These are phyloP conservation scores for Rhinichthys klamathensis DNA, from an alignment of 2,113 vertebrate species.

Conservation along the genomic window DNA sequence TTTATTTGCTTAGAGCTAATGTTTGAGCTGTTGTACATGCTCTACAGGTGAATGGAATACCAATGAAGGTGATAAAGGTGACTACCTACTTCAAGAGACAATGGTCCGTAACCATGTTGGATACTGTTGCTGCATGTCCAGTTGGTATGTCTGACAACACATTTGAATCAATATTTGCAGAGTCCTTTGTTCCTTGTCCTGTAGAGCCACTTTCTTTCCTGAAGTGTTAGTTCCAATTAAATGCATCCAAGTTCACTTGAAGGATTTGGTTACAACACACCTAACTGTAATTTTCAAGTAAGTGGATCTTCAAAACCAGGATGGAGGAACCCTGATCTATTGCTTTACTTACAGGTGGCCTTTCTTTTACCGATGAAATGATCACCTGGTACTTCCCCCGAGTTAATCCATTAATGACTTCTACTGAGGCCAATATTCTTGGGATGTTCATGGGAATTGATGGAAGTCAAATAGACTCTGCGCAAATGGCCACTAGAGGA, in stretches of 20 bases:
- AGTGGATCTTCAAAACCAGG: not conserved
- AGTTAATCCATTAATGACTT: conserved; percentile 68
- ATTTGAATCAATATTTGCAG: not conserved
- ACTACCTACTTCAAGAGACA: conserved; percentile 73
- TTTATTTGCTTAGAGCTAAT: too few species aligned
- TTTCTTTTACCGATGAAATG: conserved; percentile 60
- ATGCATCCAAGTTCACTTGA: too few species aligned
- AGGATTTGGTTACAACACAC: too few species aligned
- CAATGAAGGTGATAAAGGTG: conserved; percentile 77
- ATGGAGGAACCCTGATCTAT: not conserved
- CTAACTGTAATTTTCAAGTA: too few species aligned
- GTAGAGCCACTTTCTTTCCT: not conserved
- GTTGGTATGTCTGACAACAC: conserved; percentile 1
- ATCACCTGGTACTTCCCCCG: conserved; percentile 83
- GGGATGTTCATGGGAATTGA: conserved; percentile 77
- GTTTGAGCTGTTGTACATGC: not conserved
- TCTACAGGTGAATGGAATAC: conserved; percentile 74
- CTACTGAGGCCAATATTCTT: conserved; percentile 58
- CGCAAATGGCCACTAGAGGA: conserved; percentile 67
- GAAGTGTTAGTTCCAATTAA: not conserved
- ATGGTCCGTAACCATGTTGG: conserved; percentile 69
- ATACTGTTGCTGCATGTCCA: conserved; percentile 68
- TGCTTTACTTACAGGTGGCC: conserved; percentile 68
- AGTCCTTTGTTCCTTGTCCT: not conserved
- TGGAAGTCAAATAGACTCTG: conserved; percentile 67